Conservation (phyloP, 2,888 invertebrate species). For the Pandemis heparana region DNA sequence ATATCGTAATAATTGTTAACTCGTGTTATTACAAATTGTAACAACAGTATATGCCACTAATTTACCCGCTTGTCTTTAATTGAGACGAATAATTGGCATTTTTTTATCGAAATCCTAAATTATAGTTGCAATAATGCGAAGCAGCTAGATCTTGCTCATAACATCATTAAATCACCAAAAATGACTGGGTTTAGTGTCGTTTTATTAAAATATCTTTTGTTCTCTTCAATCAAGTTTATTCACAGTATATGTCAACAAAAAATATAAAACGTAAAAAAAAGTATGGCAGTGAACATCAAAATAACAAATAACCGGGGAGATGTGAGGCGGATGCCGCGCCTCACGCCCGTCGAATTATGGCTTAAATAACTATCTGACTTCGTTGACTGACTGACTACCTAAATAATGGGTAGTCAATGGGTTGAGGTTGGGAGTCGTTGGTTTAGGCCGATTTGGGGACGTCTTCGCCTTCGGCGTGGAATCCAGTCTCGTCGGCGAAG, state of each 20-base stretch:
- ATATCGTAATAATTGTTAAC: slow-evolving; percentile 33
- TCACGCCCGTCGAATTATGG: slow-evolving; percentile 28
- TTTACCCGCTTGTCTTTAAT: slow-evolving; percentile 17
- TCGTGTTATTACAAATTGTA: slow-evolving; percentile 38
- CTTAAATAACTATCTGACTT: slow-evolving; percentile 18
- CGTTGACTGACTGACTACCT: slow-evolving; percentile 45
- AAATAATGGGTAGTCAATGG: background rate
- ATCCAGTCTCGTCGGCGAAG: slow-evolving; percentile 87
- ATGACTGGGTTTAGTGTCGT: slow-evolving; percentile 12
- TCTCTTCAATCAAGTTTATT: slow-evolving; percentile 42
- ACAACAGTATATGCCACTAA: slow-evolving; percentile 13
- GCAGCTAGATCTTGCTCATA: background rate
- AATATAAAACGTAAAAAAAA: slow-evolving; percentile 59
- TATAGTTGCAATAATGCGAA: slow-evolving; percentile 11
- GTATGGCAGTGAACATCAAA: slow-evolving; percentile 70
- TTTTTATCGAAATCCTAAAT: slow-evolving; percentile 22
- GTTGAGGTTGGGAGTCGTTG: background rate
- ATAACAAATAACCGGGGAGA: slow-evolving; percentile 51
- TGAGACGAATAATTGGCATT: slow-evolving; percentile 26
- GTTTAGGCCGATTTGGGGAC: slow-evolving; percentile 78
- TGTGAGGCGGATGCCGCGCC: slow-evolving; percentile 48
- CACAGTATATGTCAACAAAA: slow-evolving; percentile 58
- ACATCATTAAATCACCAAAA: slow-evolving; percentile 27
- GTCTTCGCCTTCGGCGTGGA: slow-evolving; percentile 86
- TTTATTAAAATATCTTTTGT: slow-evolving; percentile 35